phyloP scores from a whole-genome alignment of 2,888 invertebrate genomes.

The Sussaba pulchella region DNA sequence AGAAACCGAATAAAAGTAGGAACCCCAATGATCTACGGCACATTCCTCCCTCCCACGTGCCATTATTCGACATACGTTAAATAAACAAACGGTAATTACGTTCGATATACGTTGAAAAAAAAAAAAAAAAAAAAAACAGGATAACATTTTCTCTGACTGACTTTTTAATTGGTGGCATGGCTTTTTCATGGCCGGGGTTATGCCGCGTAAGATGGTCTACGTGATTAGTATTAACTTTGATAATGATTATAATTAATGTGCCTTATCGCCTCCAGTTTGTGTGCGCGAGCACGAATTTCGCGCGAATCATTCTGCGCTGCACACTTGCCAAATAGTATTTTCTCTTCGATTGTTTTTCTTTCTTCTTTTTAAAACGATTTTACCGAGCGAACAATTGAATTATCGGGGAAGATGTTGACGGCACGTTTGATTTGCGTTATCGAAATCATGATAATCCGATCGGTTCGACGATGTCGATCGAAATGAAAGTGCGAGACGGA shows the following conservation, averaged over 20 bases:
- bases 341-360: not conserved
- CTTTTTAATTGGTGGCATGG: too few relatives aligned
- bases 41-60: not conserved
- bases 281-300: slow-evolving; percentile 17
- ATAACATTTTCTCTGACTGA: not conserved
- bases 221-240: slow-evolving; percentile 36
- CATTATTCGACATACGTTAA: not conserved
- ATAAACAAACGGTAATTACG: too few relatives aligned
- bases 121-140: not conserved
- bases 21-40: slow-evolving; percentile 1
- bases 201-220: slow-evolving; percentile 13
- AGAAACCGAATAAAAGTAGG: not conserved
- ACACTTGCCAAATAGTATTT: slow-evolving; percentile 42
- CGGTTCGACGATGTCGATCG: not conserved
- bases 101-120: too few relatives aligned
- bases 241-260: slow-evolving; percentile 64
- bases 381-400: too few relatives aligned
- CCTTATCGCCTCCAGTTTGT: slow-evolving; percentile 69
- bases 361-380: not conserved
- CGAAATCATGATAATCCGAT: slow-evolving; percentile 13
- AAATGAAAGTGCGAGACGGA: slow-evolving; percentile 1
- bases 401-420: slow-evolving; percentile 2
- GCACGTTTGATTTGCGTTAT: slow-evolving; percentile 40
- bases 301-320: slow-evolving; percentile 27
- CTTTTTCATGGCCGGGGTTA: slow-evolving; percentile 16